Conservation (phyloP, 2,113 vertebrate species). For the Rhizomys pruinosus region DNA sequence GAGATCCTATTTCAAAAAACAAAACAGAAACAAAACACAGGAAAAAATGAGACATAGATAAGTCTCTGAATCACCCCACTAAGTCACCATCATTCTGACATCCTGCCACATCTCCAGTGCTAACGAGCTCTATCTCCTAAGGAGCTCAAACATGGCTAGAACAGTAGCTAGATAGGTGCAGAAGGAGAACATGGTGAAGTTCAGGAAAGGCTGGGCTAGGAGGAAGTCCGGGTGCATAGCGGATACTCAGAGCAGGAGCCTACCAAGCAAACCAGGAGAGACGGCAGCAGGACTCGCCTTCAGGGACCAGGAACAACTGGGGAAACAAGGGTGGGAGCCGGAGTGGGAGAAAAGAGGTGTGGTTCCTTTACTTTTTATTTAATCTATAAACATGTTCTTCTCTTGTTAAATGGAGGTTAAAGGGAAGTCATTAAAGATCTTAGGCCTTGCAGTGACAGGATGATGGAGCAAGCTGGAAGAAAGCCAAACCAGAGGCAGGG, state of each 20-base stretch:
- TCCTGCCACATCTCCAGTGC: not conserved
- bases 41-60: not conserved
- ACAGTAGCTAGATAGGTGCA: not conserved
- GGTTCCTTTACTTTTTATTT: constrained; percentile 31
- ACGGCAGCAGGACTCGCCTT: not conserved
- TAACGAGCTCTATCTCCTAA: not conserved
- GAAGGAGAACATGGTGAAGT: not conserved
- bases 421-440: constrained; percentile 73
- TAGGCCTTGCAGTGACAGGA: constrained; percentile 3
- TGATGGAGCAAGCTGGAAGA: constrained; percentile 37
- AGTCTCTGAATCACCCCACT: not conserved
- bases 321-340: not conserved
- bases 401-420: constrained; percentile 65
- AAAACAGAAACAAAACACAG: no score
- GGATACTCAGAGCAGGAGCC: not conserved
- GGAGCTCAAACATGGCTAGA: not conserved
- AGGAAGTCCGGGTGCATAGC: not conserved
- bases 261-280: not conserved
- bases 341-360: not conserved
- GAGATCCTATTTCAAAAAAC: no score
- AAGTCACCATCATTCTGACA: not conserved
- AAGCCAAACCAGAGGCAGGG: constrained; percentile 36
- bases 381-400: constrained; percentile 54
- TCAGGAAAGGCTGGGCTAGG: not conserved
- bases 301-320: not conserved